Percentiles rank a stretch among this genome's conserved stretches.
Conservation (phyloP, 2,888 invertebrate genomes). For the Synergus umbraculus region DNA sequence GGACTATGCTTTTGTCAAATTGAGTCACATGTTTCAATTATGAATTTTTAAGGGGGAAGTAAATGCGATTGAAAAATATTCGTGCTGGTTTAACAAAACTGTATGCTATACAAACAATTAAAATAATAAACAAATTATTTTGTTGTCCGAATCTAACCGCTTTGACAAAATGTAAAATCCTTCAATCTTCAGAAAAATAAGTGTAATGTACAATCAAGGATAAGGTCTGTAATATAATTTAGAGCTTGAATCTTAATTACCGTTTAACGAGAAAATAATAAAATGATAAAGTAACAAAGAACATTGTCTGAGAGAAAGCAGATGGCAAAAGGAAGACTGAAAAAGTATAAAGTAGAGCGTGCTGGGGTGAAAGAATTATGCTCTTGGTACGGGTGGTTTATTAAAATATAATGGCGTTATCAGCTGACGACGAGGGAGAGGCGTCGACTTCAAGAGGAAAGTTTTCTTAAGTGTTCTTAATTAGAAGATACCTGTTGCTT, state of each 20-base stretch:
- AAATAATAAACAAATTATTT: too few species aligned
- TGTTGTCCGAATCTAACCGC: too few species aligned
- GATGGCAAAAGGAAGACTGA: not conserved
- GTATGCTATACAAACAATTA: too few species aligned
- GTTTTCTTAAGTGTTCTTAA: conserved; percentile 78
- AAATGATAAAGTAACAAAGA: conserved; percentile 32
- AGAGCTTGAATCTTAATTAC: not conserved
- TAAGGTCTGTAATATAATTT: not conserved
- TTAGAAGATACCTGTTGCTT: conserved; percentile 78
- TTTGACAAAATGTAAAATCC: too few species aligned
- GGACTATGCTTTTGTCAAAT: conserved; percentile 38
- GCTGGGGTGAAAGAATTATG: conserved; percentile 36
- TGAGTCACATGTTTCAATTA: conserved; percentile 7
- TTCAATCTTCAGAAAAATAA: too few species aligned
- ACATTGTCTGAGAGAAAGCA: conserved; percentile 25
- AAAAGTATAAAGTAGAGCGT: conserved; percentile 28
- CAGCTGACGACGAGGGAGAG: conserved; percentile 69
- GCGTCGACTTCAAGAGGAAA: conserved; percentile 77
- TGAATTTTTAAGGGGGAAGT: not conserved
- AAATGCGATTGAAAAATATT: not conserved
- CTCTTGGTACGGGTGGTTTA: conserved; percentile 66
- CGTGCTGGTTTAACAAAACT: too few species aligned
- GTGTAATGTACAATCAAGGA: too few species aligned
- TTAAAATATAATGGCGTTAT: conserved; percentile 77
- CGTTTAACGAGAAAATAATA: not conserved